A percentile compares a stretch with the other conserved stretches of the same genome.
phyloP scores from a whole-genome alignment of 2,113 vertebrate genomes.

The Ceyx melanurus region DNA sequence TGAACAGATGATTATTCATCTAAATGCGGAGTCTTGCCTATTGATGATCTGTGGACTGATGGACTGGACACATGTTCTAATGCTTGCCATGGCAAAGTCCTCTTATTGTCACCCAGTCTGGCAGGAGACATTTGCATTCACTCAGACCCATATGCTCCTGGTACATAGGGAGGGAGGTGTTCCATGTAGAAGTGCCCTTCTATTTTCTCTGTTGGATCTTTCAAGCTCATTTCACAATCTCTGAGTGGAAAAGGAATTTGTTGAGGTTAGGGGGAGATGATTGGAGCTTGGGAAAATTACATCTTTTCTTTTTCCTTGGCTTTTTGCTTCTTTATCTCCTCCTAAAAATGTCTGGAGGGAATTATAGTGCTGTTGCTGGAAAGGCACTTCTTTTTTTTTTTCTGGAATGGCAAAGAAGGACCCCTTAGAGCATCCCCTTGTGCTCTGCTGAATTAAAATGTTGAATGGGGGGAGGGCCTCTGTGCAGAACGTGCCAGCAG shows the following conservation, averaged over 20 bases:
- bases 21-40: not conserved
- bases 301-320: not conserved
- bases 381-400: not conserved
- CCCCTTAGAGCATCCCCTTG: fast-evolving
- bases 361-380: not conserved
- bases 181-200: not conserved
- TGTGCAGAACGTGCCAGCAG: not conserved
- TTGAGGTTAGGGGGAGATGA: not conserved
- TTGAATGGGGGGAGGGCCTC: no score
- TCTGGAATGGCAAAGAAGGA: not conserved
- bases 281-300: not conserved
- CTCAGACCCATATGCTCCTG: not conserved
- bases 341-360: not conserved
- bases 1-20: slow-evolving; percentile 23
- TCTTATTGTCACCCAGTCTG: not conserved
- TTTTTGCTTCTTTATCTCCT: not conserved
- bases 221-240: not conserved
- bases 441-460: not conserved
- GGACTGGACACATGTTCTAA: not conserved
- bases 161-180: not conserved
- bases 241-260: not conserved
- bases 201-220: fast-evolving
- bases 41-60: not conserved
- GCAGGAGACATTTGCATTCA: not conserved
- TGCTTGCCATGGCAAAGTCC: not conserved